These are phyloP conservation scores for Sweltsa coloradensis DNA, from an alignment of 1,140 invertebrate species.

Conservation along the genomic window DNA sequence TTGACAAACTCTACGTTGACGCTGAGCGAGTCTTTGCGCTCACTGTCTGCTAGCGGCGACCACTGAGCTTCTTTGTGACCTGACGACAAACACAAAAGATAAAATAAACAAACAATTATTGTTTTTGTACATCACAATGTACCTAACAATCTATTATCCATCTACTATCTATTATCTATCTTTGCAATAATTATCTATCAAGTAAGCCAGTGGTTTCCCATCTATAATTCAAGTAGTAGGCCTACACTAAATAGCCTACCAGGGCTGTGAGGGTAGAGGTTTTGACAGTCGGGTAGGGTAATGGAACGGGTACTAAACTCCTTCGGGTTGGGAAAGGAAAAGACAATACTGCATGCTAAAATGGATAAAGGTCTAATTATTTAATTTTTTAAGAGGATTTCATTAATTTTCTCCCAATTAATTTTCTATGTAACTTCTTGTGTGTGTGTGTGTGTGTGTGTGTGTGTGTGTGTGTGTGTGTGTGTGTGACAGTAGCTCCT, in stretches of 20 bases:
- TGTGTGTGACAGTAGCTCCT: too few species aligned
- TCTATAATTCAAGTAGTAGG: neutral
- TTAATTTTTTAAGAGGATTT: neutral
- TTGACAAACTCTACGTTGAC: constrained; percentile 97
- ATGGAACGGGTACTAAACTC: neutral
- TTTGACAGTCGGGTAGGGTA: too few species aligned
- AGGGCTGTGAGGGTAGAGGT: too few species aligned
- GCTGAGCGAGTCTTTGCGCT: constrained; percentile 88
- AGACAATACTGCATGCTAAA: neutral
- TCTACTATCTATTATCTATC: neutral
- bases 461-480: too few species aligned
- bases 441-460: too few species aligned
- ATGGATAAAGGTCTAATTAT: neutral
- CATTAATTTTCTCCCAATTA: neutral
- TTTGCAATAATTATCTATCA: neutral
- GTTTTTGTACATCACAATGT: neutral
- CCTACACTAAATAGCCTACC: neutral
- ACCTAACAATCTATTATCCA: neutral
- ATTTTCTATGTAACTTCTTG: neutral
- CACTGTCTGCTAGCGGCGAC: constrained; percentile 74
- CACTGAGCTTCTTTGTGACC: constrained; percentile 66
- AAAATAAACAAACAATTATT: constrained; percentile 6
- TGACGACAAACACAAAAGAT: too few species aligned
- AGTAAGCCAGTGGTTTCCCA: neutral
- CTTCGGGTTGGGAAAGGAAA: neutral